Conservation (phyloP, 2,797 vertebrate species). For the Cuculus canorus region DNA sequence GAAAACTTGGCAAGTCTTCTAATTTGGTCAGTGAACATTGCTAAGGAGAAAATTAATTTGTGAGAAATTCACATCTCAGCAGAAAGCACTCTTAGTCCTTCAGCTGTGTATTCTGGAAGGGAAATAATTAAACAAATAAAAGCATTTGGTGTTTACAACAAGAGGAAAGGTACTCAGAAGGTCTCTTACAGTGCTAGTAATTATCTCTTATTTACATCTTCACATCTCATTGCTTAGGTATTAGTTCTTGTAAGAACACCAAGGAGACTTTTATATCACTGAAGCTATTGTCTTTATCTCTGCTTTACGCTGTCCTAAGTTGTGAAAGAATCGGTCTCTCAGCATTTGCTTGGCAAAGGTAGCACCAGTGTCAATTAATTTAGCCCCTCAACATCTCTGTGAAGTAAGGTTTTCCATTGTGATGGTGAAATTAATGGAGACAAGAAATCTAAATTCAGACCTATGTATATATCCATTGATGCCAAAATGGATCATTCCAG, state of each 20-base stretch:
- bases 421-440: background rate
- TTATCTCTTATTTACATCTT: background rate
- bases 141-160: background rate
- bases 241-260: background rate
- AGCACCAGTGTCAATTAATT: background rate
- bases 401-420: background rate
- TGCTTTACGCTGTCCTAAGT: background rate
- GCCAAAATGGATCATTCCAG: background rate
- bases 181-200: background rate
- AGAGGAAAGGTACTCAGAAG: background rate
- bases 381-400: background rate
- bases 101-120: background rate
- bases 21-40: conserved; percentile 13
- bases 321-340: background rate
- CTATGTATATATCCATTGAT: background rate
- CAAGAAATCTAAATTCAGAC: background rate
- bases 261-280: background rate
- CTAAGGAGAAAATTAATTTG: conserved; percentile 29
- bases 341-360: background rate
- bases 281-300: background rate
- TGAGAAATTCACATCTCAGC: conserved; percentile 27
- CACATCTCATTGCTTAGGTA: background rate
- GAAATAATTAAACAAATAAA: conserved; percentile 1
- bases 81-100: conserved; percentile 17
- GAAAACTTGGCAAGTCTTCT: conserved; percentile 29